A percentile compares a stretch with the other conserved stretches of the same genome.
phyloP scores from a whole-genome alignment of 2,888 invertebrate species.

The Palloptera scutellata region DNA sequence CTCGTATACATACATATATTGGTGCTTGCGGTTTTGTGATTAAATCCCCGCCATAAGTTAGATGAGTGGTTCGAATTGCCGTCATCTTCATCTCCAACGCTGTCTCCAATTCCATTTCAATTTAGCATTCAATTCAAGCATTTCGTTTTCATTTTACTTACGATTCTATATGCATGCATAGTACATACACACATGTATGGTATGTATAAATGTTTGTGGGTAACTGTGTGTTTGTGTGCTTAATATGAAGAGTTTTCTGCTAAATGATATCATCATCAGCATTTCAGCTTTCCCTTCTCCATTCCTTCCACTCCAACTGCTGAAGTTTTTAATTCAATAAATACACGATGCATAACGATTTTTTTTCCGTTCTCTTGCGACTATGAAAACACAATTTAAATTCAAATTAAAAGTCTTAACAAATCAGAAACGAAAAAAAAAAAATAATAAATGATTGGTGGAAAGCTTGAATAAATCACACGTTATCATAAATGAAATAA shows the following conservation, averaged over 20 bases:
- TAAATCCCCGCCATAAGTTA: not conserved
- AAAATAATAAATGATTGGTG: slow-evolving; percentile 26
- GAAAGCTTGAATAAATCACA: not conserved
- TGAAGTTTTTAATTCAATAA: slow-evolving; percentile 31
- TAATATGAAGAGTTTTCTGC: slow-evolving; percentile 2
- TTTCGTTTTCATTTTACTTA: slow-evolving; percentile 3
- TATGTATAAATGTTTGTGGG: slow-evolving; percentile 13
- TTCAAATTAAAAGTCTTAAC: slow-evolving; percentile 24
- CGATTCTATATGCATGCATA: not conserved
- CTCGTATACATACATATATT: slow-evolving; percentile 4
- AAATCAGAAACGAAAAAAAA: not conserved
- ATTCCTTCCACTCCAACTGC: slow-evolving; percentile 22
- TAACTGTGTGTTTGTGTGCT: slow-evolving; percentile 14
- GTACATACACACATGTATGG: not conserved
- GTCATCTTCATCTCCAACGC: not conserved
- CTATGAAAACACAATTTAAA: slow-evolving; percentile 19
- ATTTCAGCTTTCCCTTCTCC: slow-evolving; percentile 4
- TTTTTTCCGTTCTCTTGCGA: not conserved
- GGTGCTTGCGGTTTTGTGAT: not conserved
- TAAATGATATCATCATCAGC: not conserved
- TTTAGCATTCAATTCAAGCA: slow-evolving; percentile 22
- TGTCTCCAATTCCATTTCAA: slow-evolving; percentile 18
- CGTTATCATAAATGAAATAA: too few relatives aligned
- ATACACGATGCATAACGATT: slow-evolving; percentile 12
- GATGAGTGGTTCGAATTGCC: not conserved